Evolutionary conservation across 1,140 invertebrate species (phyloP).

Genomic region (Cyrtorhinus lividipennis): DNA sequence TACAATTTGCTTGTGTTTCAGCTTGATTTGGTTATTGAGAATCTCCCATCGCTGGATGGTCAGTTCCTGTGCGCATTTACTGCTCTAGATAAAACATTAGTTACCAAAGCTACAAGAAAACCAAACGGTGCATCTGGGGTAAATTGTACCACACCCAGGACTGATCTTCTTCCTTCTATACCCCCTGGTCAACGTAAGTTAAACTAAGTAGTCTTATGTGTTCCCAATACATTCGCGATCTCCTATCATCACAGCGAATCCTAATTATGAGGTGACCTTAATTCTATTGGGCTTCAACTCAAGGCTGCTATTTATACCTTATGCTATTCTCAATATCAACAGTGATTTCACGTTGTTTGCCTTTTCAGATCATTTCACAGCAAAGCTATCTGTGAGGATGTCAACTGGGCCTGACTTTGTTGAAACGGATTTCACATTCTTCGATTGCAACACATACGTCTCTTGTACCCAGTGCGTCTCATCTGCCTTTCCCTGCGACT

Average conservation of each 20-base stretch:
- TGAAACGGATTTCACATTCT: constrained; percentile 93
- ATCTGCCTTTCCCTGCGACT: constrained; percentile 85
- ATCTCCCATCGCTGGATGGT: constrained; percentile 74
- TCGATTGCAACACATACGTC: constrained; percentile 90
- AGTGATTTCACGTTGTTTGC: constrained; percentile 2
- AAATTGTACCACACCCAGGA: constrained; percentile 85
- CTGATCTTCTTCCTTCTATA: constrained; percentile 78
- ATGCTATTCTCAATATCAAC: background rate
- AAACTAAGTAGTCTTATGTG: no score
- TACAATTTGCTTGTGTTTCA: constrained; percentile 29
- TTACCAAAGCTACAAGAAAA: constrained; percentile 79
- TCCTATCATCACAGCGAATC: no score
- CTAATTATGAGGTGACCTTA: no score
- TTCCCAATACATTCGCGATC: no score
- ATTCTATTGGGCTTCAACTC: no score
- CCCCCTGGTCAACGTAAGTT: constrained; percentile 70
- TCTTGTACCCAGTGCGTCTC: constrained; percentile 90
- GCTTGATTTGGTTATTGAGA: constrained; percentile 80
- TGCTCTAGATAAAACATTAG: constrained; percentile 74
- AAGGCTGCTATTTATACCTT: background rate
- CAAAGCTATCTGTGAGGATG: constrained; percentile 86
- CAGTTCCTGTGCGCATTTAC: constrained; percentile 88
- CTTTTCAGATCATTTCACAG: constrained; percentile 78
- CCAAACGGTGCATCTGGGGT: constrained; percentile 57
- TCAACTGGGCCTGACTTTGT: constrained; percentile 83